These are phyloP conservation scores for Amitus sp. DNA, from an alignment of 2,888 invertebrate genomes.

Conservation along the genomic window DNA sequence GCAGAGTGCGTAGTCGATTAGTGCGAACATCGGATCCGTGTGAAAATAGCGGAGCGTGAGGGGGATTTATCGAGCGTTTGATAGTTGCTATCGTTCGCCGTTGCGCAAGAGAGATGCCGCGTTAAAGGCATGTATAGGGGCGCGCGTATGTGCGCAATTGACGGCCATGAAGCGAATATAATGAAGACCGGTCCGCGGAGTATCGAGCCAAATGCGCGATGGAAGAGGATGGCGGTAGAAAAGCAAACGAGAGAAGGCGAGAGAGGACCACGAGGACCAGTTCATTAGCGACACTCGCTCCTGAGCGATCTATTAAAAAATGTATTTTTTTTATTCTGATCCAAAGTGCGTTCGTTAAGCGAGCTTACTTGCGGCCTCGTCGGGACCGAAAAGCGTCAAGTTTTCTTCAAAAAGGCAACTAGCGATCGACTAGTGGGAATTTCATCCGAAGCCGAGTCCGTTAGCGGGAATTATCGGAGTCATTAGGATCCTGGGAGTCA, in stretches of 20 bases:
- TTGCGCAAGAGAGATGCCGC: constrained; percentile 42
- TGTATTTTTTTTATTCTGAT: constrained; percentile 51
- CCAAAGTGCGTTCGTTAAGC: constrained; percentile 32
- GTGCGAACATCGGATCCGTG: no score
- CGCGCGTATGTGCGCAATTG: constrained; percentile 60
- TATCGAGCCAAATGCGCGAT: constrained; percentile 42
- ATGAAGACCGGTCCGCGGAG: constrained; percentile 58
- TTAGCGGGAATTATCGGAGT: neutral
- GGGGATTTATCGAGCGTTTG: constrained; percentile 47
- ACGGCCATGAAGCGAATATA: constrained; percentile 55
- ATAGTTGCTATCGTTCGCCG: constrained; percentile 51
- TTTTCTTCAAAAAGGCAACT: no score
- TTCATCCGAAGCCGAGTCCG: no score
- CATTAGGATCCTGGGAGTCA: neutral
- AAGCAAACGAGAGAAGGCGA: constrained; percentile 24
- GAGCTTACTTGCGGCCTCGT: constrained; percentile 11
- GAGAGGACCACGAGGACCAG: constrained; percentile 59
- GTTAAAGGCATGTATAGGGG: constrained; percentile 43
- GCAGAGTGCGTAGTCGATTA: no score
- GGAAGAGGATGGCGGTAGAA: constrained; percentile 11
- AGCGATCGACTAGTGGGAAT: no score
- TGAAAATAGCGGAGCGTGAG: constrained; percentile 12
- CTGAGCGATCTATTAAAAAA: constrained; percentile 59
- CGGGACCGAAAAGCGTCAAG: no score
- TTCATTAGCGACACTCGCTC: constrained; percentile 63